These are phyloP conservation scores for Athalia rosae DNA, from an alignment of 2,888 invertebrate genomes.

Conservation along the genomic window DNA sequence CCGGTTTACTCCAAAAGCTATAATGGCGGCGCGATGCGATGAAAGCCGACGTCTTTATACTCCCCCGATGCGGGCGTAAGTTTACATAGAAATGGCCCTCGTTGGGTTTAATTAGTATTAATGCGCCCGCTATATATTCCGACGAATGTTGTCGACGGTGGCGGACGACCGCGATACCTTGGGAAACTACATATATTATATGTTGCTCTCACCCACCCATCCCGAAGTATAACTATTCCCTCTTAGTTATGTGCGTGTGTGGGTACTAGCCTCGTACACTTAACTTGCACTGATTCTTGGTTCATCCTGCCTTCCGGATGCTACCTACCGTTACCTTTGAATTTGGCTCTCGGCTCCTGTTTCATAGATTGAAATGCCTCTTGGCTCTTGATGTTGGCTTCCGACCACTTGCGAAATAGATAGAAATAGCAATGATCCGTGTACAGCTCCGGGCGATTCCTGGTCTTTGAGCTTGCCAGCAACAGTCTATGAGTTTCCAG, in stretches of 20 bases:
- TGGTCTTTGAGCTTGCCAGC: slow-evolving; percentile 20
- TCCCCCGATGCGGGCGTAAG: neutral
- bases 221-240: neutral
- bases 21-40: neutral
- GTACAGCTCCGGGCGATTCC: slow-evolving; percentile 5
- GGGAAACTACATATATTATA: neutral
- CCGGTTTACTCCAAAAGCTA: neutral
- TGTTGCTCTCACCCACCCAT: neutral
- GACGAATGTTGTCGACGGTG: slow-evolving; percentile 8
- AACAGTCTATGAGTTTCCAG: slow-evolving; percentile 16
- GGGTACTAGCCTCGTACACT: too few relatives aligned
- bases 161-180: neutral
- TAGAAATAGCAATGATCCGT: slow-evolving; percentile 26
- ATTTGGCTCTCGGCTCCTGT: slow-evolving; percentile 7
- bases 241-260: too few relatives aligned
- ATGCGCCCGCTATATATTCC: neutral
- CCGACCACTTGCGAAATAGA: neutral
- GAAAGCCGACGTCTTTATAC: neutral
- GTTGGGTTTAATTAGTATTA: slow-evolving; percentile 31
- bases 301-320: neutral
- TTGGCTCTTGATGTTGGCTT: neutral
- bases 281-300: neutral
- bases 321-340: neutral
- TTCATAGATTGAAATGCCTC: neutral
- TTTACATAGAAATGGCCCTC: slow-evolving; percentile 6